Percentiles rank a stretch among this genome's conserved stretches.
Conservation (phyloP, 2,797 vertebrate species). For the Pachyuromys duprasi region DNA sequence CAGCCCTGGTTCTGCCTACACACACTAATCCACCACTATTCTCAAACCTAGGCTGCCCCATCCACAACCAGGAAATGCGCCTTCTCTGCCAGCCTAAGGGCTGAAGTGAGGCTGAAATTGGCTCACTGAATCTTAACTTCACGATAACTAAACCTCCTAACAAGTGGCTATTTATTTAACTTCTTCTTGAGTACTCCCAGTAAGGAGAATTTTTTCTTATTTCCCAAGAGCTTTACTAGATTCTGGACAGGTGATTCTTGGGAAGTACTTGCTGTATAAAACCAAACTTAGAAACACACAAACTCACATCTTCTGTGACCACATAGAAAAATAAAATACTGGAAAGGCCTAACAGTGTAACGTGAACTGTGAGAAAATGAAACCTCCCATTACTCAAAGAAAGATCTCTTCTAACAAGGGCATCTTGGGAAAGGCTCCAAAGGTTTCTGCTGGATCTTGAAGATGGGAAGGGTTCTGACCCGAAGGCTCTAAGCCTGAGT, state of each 20-base stretch:
- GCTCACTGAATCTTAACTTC: background rate
- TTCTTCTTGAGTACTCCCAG: slow-evolving; percentile 17
- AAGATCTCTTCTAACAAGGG: background rate
- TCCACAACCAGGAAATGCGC: background rate
- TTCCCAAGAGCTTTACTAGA: slow-evolving; percentile 35
- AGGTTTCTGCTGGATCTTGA: background rate
- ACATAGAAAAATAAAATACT: background rate
- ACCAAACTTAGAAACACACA: background rate
- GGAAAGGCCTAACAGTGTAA: background rate
- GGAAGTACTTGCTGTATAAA: slow-evolving; percentile 22
- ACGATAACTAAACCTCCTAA: background rate
- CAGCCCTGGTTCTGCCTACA: background rate
- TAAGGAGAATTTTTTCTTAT: slow-evolving; percentile 20
- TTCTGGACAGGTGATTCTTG: background rate
- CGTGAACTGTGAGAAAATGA: background rate
- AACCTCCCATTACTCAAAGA: background rate
- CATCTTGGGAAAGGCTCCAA: background rate
- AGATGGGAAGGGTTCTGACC: background rate
- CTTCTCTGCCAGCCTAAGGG: background rate
- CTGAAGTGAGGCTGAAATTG: background rate
- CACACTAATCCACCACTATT: background rate
- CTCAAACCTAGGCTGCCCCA: background rate
- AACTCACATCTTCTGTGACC: background rate
- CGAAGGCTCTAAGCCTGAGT: background rate
- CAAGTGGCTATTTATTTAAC: background rate